phyloP scores from a whole-genome alignment of 2,113 vertebrate species.

The Pteropus alecto region DNA sequence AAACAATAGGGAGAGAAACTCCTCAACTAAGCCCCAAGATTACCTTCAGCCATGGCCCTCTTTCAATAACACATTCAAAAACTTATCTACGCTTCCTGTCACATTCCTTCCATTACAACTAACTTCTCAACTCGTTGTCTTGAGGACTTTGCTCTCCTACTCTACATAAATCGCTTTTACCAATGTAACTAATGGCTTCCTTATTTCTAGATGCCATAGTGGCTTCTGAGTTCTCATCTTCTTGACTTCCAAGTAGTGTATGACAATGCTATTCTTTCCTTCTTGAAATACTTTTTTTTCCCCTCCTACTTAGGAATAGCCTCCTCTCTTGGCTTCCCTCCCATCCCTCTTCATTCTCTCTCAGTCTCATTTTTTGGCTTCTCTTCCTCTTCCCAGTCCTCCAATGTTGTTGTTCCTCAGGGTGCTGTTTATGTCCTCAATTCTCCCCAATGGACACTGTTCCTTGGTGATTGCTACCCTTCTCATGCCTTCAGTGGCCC shows the following conservation, averaged over 20 bases:
- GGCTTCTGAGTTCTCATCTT: not conserved
- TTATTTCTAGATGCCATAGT: not conserved
- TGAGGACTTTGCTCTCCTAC: not conserved
- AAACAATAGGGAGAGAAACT: accelerated
- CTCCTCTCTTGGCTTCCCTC: not conserved
- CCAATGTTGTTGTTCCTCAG: accelerated
- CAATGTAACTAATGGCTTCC: accelerated
- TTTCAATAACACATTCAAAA: not conserved
- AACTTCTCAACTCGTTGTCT: not conserved
- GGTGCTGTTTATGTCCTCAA: accelerated
- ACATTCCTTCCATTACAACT: not conserved
- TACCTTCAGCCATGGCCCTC: accelerated
- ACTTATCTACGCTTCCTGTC: no score
- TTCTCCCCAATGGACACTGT: not conserved
- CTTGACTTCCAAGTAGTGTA: not conserved
- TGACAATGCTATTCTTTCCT: no score
- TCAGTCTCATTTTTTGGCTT: not conserved
- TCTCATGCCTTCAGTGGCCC: not conserved
- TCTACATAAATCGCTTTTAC: not conserved
- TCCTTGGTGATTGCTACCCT: accelerated
- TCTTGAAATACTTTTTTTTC: not conserved
- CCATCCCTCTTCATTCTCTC: not conserved
- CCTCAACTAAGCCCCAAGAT: not conserved
- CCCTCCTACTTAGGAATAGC: not conserved
- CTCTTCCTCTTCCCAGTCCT: not conserved